Conservation (phyloP, 1,140 invertebrate genomes). For the Brachystomella parvula region DNA sequence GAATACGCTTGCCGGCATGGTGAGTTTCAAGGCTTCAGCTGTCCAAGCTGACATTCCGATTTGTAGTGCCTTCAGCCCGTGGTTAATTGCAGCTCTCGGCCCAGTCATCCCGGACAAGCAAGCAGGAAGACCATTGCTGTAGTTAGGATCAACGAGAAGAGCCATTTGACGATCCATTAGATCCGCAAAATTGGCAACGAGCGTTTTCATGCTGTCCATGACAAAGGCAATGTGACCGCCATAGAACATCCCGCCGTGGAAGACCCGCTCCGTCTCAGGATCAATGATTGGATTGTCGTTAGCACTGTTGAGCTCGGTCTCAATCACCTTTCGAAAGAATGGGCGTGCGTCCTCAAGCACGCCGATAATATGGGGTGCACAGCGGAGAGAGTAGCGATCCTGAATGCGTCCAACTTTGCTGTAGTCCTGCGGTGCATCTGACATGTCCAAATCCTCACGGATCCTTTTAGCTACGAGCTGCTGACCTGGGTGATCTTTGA, state of each 20-base stretch:
- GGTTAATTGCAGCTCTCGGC: neutral
- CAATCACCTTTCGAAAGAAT: constrained; percentile 4
- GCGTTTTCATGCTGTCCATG: constrained; percentile 10
- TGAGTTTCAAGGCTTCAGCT: constrained; percentile 14
- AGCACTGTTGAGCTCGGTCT: constrained; percentile 9
- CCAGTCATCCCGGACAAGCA: neutral
- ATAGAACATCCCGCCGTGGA: constrained; percentile 10
- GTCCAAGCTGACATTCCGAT: constrained; percentile 14
- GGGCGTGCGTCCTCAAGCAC: constrained; percentile 13
- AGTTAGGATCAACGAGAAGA: constrained; percentile 2
- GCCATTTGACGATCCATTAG: constrained; percentile 11
- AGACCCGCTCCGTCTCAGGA: neutral
- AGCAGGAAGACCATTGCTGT: constrained; percentile 8
- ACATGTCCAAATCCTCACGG: neutral
- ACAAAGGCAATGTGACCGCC: constrained; percentile 15
- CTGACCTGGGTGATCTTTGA: constrained; percentile 5
- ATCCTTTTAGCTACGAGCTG: neutral
- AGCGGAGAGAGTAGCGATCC: constrained; percentile 13
- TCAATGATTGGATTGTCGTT: constrained; percentile 20
- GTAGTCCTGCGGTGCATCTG: neutral
- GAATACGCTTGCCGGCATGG: constrained; percentile 15
- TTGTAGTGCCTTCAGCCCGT: constrained; percentile 12
- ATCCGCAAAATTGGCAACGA: constrained; percentile 10
- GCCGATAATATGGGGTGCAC: constrained; percentile 14
- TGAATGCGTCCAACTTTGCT: constrained; percentile 4